Evolutionary conservation across 2,113 vertebrate species (phyloP).

Genomic region (Triplophysa dalaica): DNA sequence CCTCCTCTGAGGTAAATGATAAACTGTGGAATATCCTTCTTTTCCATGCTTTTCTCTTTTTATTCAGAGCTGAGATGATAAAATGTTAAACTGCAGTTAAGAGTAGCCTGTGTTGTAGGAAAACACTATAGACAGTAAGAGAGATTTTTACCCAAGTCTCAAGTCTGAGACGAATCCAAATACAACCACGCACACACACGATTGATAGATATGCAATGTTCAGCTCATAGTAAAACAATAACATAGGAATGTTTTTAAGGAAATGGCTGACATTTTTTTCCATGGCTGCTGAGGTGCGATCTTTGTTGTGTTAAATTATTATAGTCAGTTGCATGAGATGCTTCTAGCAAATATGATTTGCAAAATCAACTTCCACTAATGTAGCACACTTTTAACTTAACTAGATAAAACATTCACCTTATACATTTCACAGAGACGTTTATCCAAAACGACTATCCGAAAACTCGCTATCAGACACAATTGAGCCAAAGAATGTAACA

Average conservation of each 20-base stretch:
- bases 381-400: no score
- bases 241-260: slow-evolving; percentile 66
- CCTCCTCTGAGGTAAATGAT: slow-evolving; percentile 38
- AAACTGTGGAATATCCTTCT: slow-evolving; percentile 6
- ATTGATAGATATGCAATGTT: slow-evolving; percentile 13
- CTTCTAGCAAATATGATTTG: background rate
- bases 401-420: no score
- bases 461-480: no score
- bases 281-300: slow-evolving; percentile 48
- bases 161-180: no score
- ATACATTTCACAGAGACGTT: no score
- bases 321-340: background rate
- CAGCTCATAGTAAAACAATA: slow-evolving; percentile 58
- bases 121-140: no score
- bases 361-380: no score
- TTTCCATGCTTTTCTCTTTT: slow-evolving; percentile 6
- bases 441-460: no score
- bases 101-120: background rate
- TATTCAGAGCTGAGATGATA: background rate
- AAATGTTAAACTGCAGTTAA: background rate
- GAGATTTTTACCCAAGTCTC: background rate
- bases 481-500: background rate
- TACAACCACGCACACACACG: slow-evolving; percentile 32
- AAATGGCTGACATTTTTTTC: slow-evolving; percentile 66
- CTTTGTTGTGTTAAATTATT: background rate